Conservation (phyloP, 2,797 vertebrate genomes). For the Denticeps clupeoides region DNA sequence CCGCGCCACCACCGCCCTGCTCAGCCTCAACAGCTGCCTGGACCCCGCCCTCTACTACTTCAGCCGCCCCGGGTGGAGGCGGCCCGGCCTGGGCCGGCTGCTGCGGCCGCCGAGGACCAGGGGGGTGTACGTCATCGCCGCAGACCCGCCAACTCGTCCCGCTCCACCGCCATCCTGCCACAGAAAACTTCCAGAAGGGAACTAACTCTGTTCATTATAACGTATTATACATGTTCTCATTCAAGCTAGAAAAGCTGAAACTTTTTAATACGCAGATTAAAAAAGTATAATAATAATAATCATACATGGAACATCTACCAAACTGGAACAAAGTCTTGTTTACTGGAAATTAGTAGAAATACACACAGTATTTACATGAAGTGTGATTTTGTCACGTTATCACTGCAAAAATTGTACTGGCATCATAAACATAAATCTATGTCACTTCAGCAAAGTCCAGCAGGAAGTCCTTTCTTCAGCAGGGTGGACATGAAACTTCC, state of each 20-base stretch:
- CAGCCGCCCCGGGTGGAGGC: constrained; percentile 46
- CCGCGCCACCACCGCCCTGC: constrained; percentile 56
- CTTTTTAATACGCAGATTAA: no score
- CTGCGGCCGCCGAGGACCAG: constrained; percentile 25
- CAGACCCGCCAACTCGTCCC: neutral
- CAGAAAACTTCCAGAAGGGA: neutral
- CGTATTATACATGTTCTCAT: no score
- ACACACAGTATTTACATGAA: no score
- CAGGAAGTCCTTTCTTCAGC: constrained; percentile 86
- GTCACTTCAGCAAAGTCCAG: constrained; percentile 41
- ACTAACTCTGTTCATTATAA: no score
- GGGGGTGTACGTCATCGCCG: constrained; percentile 47
- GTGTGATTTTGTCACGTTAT: no score
- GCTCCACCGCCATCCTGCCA: neutral
- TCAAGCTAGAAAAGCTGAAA: no score
- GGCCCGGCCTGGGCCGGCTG: constrained; percentile 18
- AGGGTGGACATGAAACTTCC: constrained; percentile 85
- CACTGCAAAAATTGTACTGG: constrained; percentile 3
- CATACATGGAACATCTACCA: no score
- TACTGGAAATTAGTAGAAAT: no score
- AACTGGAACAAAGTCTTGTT: no score
- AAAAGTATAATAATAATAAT: no score
- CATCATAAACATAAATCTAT: neutral
- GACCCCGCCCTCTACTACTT: constrained; percentile 70
- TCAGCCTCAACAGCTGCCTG: constrained; percentile 68